phyloP scores from a whole-genome alignment of 1,140 invertebrate genomes.

The Bombus haemorrhoidalis region DNA sequence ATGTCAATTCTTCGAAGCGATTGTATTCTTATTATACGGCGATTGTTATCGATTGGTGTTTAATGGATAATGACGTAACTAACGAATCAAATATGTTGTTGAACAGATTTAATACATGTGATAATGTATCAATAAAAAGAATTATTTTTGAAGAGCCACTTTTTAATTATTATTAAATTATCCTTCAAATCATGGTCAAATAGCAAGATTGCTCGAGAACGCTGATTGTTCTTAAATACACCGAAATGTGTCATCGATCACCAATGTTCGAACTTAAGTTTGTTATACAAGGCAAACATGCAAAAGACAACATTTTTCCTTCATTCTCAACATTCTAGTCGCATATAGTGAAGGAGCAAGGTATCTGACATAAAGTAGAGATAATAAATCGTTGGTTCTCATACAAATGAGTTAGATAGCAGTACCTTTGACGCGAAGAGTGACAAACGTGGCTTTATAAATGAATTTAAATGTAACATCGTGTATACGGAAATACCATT shows the following conservation, averaged over 20 bases:
- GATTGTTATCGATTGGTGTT: background rate
- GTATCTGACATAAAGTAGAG: too few relatives aligned
- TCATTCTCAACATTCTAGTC: background rate
- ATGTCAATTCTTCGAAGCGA: slow-evolving; percentile 9
- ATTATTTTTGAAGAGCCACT: background rate
- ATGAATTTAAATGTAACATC: background rate
- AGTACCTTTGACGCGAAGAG: background rate
- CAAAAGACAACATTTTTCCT: background rate
- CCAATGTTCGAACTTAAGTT: background rate
- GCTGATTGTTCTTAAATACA: background rate
- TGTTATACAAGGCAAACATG: background rate
- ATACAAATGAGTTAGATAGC: background rate
- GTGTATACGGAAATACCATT: slow-evolving; percentile 18
- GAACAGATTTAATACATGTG: background rate
- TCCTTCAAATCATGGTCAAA: background rate
- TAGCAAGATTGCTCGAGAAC: background rate
- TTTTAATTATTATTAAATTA: background rate
- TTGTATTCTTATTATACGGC: background rate
- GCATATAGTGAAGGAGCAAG: too few relatives aligned
- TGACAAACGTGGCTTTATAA: background rate
- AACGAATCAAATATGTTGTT: background rate
- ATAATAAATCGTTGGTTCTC: background rate
- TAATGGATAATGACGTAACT: slow-evolving; percentile 10
- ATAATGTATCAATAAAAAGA: background rate
- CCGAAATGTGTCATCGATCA: background rate